Evolutionary conservation across 2,113 vertebrate species (phyloP).

Genomic region (Pachypanchax playfairii): DNA sequence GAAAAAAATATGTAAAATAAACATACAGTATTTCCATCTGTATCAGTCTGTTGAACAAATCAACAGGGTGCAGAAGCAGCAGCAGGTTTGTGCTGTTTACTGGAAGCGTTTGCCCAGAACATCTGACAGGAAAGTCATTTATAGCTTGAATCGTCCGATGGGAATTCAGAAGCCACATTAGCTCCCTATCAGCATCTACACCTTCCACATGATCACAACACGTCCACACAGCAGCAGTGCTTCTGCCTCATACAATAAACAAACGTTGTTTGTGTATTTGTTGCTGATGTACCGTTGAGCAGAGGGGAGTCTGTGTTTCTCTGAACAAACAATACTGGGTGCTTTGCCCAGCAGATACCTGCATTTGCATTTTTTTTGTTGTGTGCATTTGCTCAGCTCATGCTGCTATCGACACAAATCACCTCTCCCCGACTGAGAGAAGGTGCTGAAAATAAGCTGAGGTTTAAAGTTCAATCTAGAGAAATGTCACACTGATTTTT

Average conservation of each 20-base stretch:
- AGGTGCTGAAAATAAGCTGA: constrained; percentile 31
- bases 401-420: constrained; percentile 26
- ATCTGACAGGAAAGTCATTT: constrained; percentile 46
- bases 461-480: constrained; percentile 18
- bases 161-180: constrained; percentile 43
- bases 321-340: constrained; percentile 21
- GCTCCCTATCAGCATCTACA: constrained; percentile 25
- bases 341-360: constrained; percentile 5
- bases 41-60: constrained; percentile 12
- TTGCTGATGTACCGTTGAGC: not conserved
- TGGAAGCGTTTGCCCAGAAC: constrained; percentile 30
- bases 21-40: not conserved
- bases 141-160: constrained; percentile 24
- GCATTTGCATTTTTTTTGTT: constrained; percentile 37
- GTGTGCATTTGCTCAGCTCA: constrained; percentile 13
- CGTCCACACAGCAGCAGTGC: not conserved
- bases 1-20: not conserved
- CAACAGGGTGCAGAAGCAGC: constrained; percentile 24
- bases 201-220: constrained; percentile 20
- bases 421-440: constrained; percentile 8
- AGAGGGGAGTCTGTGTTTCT: not conserved
- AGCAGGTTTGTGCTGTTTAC: constrained; percentile 27
- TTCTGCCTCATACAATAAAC: not conserved
- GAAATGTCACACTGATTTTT: not conserved
- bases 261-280: constrained; percentile 1